Evolutionary conservation across 2,797 vertebrate species (phyloP).

Genomic region (Perodicticus potto): DNA sequence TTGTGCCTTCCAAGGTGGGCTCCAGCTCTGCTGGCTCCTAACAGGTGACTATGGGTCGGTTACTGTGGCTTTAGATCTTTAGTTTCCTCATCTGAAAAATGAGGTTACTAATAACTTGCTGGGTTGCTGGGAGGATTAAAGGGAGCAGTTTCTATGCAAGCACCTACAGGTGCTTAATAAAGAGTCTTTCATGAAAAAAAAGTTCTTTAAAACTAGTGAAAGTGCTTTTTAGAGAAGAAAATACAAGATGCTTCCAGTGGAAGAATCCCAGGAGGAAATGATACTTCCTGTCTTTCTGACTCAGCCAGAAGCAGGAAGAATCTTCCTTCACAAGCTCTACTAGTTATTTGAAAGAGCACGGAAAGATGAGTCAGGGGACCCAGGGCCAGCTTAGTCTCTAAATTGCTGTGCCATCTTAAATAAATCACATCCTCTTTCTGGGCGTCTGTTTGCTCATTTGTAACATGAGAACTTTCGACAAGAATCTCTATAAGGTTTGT

Average conservation of each 20-base stretch:
- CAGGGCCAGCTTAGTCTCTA: not conserved
- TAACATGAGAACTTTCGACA: not conserved
- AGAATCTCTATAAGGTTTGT: not conserved
- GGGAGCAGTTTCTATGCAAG: not conserved
- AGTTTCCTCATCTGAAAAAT: slow-evolving; percentile 43
- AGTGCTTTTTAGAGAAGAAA: slow-evolving; percentile 49
- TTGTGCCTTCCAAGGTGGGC: not conserved
- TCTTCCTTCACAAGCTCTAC: not conserved
- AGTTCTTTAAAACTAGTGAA: slow-evolving; percentile 41
- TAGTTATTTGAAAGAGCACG: not conserved
- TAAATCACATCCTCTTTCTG: not conserved
- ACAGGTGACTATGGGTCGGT: not conserved
- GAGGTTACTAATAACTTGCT: not conserved
- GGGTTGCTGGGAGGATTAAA: not conserved
- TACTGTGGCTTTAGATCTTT: not conserved
- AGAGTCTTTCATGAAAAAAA: not conserved
- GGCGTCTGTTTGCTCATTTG: not conserved
- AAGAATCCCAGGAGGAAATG: slow-evolving; percentile 68
- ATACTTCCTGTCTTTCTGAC: slow-evolving; percentile 63
- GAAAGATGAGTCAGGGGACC: slow-evolving; percentile 41
- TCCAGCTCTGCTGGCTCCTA: not conserved
- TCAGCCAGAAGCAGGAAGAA: slow-evolving; percentile 72
- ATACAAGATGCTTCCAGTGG: slow-evolving; percentile 25
- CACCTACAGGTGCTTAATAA: not conserved
- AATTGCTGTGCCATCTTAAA: not conserved